Percentiles rank a stretch among this genome's conserved stretches.
These are phyloP conservation scores for Chloropsis cyanopogon DNA, from an alignment of 2,113 vertebrate genomes.

Conservation along the genomic window DNA sequence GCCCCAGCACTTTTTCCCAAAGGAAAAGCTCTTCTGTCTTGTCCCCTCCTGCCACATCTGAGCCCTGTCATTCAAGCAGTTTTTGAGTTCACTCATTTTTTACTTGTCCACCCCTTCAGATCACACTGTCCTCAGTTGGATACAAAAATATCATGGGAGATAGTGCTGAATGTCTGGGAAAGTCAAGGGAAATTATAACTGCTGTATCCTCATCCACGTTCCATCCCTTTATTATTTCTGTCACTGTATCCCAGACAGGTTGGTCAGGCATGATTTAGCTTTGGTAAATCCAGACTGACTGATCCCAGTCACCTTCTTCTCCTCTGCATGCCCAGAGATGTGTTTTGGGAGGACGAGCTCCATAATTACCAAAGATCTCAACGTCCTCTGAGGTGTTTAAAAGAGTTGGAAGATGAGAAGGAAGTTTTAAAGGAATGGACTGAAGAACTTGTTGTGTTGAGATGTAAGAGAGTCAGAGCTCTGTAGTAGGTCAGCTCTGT, in stretches of 20 bases:
- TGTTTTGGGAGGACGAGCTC: neutral
- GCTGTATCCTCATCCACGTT: neutral
- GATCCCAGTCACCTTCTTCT: neutral
- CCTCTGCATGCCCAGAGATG: neutral
- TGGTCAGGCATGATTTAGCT: slow-evolving; percentile 11
- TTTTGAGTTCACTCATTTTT: neutral
- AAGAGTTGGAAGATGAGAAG: neutral
- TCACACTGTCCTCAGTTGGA: neutral
- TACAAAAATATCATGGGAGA: neutral
- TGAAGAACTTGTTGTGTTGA: neutral
- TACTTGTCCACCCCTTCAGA: neutral
- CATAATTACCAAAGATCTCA: neutral
- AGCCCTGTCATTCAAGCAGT: neutral
- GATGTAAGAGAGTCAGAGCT: neutral
- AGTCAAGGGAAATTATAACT: neutral
- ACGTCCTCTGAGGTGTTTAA: neutral
- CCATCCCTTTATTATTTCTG: neutral
- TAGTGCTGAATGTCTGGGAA: neutral
- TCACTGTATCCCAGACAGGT: neutral
- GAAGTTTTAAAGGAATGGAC: neutral
- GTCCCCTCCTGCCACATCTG: neutral
- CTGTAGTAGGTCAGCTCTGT: neutral
- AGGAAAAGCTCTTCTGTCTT: neutral
- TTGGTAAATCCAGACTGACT: neutral
- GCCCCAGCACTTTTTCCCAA: neutral